Evolutionary conservation across 2,113 vertebrate genomes (phyloP), one percentile per base, ranked within the genome.

Genomic region (Nothobranchius furzeri): DNA sequence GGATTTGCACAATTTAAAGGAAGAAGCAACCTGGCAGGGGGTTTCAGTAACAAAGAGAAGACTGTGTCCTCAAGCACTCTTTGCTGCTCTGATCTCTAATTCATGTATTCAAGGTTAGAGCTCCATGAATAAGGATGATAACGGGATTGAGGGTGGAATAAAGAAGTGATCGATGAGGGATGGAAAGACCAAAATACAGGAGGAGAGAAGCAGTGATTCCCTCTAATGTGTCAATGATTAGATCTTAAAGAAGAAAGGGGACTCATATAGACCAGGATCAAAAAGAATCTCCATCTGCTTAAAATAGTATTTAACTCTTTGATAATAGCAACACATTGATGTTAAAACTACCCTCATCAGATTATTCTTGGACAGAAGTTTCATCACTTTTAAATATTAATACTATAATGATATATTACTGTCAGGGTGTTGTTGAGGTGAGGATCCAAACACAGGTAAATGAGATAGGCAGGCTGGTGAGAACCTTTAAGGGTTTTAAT

Each of bases 261-360:
- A 70, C 60, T 47, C 72, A 65, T 50, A 52, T 45, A 54, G 68
- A 70, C 65, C 14, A 1, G 61, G 59, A 85, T 85, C 70, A 87
- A 84, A 83, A 60, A 68, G 65, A 83, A 81, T 75, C 48, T 59
- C 60, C 20, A 40, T 83, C 60, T 62, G 76, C 83, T 73, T 66
- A 60, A 72, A 76, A 82, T 54, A 70, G 64, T 36, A 12, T 85
- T 83, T 77, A 56, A 86, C 88, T 81, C 69, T 80, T 83, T 81
- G 51, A 83, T 70, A 60, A 12, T 14, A 58, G 56, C 46, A 24
- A 55, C 1, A 25, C 43, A 37, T 4, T 6, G 37, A 71, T 72
- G 48, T 43, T 43, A 79, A 56, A 42, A 42, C 42, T 46, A 48
- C 55, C 55, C 67, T 70, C 55, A 11, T 66, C 12, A 64, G 57